These are phyloP conservation scores for Entelurus aequoreus DNA, from an alignment of 2,113 vertebrate species.

Conservation along the genomic window DNA sequence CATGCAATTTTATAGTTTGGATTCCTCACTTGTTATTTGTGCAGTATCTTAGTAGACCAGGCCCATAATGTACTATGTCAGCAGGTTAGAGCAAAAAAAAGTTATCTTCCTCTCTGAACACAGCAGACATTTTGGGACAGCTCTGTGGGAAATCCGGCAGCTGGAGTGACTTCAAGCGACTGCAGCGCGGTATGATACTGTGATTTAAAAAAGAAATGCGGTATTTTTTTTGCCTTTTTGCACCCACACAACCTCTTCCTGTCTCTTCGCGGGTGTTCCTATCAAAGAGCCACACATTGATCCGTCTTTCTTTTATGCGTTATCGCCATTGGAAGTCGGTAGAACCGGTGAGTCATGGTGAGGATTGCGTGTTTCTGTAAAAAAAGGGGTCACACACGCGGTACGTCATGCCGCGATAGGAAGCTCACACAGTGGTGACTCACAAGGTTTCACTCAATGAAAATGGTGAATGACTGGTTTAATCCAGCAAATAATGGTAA, in stretches of 20 bases:
- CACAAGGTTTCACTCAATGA: conserved; percentile 22
- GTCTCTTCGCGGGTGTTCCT: conserved; percentile 13
- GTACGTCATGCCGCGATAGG: neutral
- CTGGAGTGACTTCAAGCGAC: conserved; percentile 2
- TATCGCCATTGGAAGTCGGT: conserved; percentile 28
- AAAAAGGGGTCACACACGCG: conserved; percentile 5
- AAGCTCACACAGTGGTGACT: conserved; percentile 30
- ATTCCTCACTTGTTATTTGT: no score
- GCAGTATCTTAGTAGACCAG: no score
- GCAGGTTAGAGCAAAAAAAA: conserved; percentile 1
- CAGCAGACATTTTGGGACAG: conserved; percentile 4
- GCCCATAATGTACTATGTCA: neutral
- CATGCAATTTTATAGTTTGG: no score
- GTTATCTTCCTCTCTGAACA: conserved; percentile 8
- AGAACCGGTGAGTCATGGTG: conserved; percentile 34
- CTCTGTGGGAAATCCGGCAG: conserved; percentile 10
- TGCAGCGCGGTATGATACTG: conserved; percentile 5
- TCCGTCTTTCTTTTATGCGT: conserved; percentile 20
- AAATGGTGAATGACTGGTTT: conserved; percentile 33
- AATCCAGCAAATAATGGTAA: neutral
- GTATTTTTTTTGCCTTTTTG: conserved; percentile 2
- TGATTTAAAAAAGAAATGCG: conserved; percentile 1
- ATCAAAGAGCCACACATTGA: conserved; percentile 35
- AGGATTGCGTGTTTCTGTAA: conserved; percentile 3
- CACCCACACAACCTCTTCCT: conserved; percentile 8